Base-by-base conservation (phyloP, 2,888 invertebrate genomes). In the Sarcophaga variegata region DNA sequence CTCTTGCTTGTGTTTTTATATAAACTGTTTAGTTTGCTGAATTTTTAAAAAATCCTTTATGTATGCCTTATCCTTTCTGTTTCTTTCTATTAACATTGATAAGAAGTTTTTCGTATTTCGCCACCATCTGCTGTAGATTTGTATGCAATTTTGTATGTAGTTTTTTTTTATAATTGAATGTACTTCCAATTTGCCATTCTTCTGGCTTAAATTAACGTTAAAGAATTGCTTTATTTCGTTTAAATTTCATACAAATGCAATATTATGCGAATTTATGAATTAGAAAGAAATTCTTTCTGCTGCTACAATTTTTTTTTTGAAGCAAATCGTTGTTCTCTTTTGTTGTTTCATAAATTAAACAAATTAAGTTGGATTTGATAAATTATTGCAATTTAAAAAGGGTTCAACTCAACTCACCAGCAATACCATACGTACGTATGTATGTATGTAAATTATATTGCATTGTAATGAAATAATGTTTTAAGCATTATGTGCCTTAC, bases 311-410 rank as follows among this genome's bases (percentile, higher is more conserved):
- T 6, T 37, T 6, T 37, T 60, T 60, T 14, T 5, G 11, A 72
- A 37, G 20, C 17, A 49, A 60, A 72, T 72, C 37, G 3, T 37
- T 72, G n/a, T 72, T 60, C 59, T 20, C 60, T 20, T 72, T 37
- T 60, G 54, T 54, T 54, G 54, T 60, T 72, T 2, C n/a, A 59
- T 59, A 79, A 37, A n/a, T n/a, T 59, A 71, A 59, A 25, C 64
- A 59, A 54, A 45, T 72, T 63, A 54, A 72, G 54, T 63, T 37
- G 49, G 62, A 6, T 17, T 66, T 49, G 20, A 27, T 49, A 70
- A 62, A 71, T 75, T 67, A 27, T 45, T 10, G 11, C 25, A 76
- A 59, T 76, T 76, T 54, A 81, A 69, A 76, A 5, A 63, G 37
- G 37, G 37, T 10, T 37, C 37, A 37, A 37, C 10, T 37, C 8